Evolutionary conservation across 2,888 invertebrate species (phyloP).

Genomic region (Ariolimax columbianus): DNA sequence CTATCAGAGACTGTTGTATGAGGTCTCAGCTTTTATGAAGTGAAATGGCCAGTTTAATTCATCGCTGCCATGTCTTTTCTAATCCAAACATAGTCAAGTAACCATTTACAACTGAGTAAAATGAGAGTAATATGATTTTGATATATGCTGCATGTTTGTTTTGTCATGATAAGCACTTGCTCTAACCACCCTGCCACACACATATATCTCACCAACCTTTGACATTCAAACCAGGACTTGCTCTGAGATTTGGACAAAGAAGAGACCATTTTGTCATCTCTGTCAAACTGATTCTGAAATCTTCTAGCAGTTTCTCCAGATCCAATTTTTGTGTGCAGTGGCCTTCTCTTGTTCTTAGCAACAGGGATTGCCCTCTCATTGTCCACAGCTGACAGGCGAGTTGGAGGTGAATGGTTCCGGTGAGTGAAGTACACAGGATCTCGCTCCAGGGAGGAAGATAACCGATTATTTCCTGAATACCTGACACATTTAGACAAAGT

Average conservation of each 20-base stretch:
- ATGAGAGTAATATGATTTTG: too few species aligned
- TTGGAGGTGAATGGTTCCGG: conserved; percentile 51
- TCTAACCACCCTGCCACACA: too few species aligned
- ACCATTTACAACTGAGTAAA: too few species aligned
- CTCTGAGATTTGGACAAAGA: conserved; percentile 46
- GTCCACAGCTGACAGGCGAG: conserved; percentile 46
- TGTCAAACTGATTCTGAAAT: conserved; percentile 50
- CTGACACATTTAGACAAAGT: not conserved
- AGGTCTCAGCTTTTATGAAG: too few species aligned
- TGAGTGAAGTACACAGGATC: conserved; percentile 46
- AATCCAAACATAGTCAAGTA: too few species aligned
- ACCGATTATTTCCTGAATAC: not conserved
- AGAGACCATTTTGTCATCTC: conserved; percentile 35
- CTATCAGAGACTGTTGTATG: too few species aligned
- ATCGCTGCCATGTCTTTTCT: too few species aligned
- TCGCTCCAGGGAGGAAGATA: conserved; percentile 36
- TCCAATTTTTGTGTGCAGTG: conserved; percentile 31
- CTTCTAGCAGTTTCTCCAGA: conserved; percentile 43
- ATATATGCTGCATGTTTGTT: too few species aligned
- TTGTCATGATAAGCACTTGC: too few species aligned
- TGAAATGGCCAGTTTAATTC: too few species aligned
- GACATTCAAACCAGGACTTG: conserved; percentile 57
- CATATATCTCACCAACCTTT: conserved; percentile 46
- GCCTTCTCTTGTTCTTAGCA: conserved; percentile 23
- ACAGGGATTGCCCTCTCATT: not conserved